These are phyloP conservation scores for Eupithecia dodoneata DNA, from an alignment of 2,888 invertebrate species.

Conservation along the genomic window DNA sequence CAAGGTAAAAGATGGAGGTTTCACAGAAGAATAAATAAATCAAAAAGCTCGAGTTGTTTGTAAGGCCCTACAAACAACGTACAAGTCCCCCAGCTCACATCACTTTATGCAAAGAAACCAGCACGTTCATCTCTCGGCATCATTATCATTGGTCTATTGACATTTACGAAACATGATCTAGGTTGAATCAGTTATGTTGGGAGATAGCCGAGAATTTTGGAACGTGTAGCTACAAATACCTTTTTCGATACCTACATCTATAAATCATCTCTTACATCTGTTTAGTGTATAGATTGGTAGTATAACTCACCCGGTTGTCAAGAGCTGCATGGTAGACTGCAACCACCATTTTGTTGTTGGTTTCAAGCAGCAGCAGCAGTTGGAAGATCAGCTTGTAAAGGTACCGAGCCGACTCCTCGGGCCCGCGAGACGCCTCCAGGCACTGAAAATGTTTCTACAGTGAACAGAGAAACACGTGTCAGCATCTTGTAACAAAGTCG, in stretches of 20 bases:
- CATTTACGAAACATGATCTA: neutral
- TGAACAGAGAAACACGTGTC: constrained; percentile 29
- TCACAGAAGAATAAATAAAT: too few species aligned
- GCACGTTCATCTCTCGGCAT: neutral
- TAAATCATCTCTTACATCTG: neutral
- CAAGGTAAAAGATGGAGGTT: neutral
- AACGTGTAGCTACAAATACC: neutral
- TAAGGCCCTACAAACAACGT: too few species aligned
- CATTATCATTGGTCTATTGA: neutral
- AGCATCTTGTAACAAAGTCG: neutral
- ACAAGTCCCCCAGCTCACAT: neutral
- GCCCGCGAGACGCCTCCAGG: constrained; percentile 91
- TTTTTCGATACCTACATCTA: neutral
- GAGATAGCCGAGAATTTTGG: neutral
- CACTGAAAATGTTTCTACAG: constrained; percentile 78
- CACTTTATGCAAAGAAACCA: neutral
- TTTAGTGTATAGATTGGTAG: neutral
- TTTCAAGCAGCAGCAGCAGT: constrained; percentile 93
- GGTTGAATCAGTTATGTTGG: neutral
- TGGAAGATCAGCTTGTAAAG: constrained; percentile 96
- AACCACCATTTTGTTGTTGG: constrained; percentile 92
- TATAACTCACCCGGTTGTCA: constrained; percentile 68
- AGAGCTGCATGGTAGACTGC: constrained; percentile 82
- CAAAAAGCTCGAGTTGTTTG: neutral
- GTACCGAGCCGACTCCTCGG: constrained; percentile 94